Evolutionary conservation across 2,888 invertebrate genomes (phyloP).

Genomic region (Hyppa rectilinea): DNA sequence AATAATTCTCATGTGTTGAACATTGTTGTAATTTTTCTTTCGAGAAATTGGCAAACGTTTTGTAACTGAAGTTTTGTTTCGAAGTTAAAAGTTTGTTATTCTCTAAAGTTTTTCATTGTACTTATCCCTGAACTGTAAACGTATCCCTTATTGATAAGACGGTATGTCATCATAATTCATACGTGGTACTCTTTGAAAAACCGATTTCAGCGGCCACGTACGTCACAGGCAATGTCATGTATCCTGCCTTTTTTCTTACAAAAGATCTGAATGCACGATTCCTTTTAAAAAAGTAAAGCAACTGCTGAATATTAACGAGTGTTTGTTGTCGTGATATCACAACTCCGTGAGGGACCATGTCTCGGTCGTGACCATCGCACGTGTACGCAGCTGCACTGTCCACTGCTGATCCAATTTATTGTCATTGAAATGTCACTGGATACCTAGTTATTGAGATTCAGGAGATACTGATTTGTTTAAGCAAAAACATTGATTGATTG

Average conservation of each 20-base stretch:
- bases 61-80: background rate
- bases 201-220: background rate
- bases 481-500: conserved; percentile 51
- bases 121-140: background rate
- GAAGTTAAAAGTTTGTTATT: background rate
- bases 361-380: conserved; percentile 87
- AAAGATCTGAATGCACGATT: conserved; percentile 45
- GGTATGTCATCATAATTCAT: no score
- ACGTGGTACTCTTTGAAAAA: conserved; percentile 8
- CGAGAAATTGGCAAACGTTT: conserved; percentile 8
- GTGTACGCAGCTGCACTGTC: conserved; percentile 77
- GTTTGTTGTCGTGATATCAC: conserved; percentile 74
- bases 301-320: conserved; percentile 56
- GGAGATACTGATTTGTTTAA: conserved; percentile 49
- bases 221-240: background rate
- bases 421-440: conserved; percentile 77
- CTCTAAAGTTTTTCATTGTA: background rate
- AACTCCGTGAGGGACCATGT: conserved; percentile 76
- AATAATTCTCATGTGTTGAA: background rate
- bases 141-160: conserved; percentile 4
- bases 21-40: background rate
- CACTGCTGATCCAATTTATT: conserved; percentile 76
- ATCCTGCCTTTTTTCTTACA: conserved; percentile 33
- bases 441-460: conserved; percentile 50
- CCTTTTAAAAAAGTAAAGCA: conserved; percentile 48